Evolutionary conservation across 2,888 invertebrate genomes (phyloP), one percentile per base, ranked within the genome.

Genomic region (Rhagonycha lutea): DNA sequence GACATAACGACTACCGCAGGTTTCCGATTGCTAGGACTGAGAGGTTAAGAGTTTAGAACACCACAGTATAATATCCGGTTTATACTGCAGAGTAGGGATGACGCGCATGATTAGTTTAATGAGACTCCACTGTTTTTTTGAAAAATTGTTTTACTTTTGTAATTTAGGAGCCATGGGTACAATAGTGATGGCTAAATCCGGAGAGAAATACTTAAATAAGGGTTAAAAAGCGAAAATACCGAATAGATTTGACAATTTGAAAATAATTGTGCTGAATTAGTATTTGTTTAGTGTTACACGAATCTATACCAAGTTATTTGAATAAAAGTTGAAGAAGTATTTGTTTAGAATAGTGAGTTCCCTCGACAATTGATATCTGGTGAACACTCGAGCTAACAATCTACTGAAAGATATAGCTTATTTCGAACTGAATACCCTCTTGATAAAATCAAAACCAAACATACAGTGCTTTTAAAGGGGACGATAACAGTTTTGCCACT

Each of bases 361-460:
- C 70, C 73, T 68, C 67, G 69, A 76, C 61, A 70, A 29, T 61
- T 76, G 60, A 60, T 70, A 74, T 76, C 28, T 14, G 24, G 62
- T 65, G 70, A 74, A 71, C 63, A 69, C 68, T 70, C 24, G 63
- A 63, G 47, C 47, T 72, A 72, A 73, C 76, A 76, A 77, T 71
- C 68, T 67, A n/a, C 29, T 77, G 70, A 26, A 69, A 71, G 70
- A 70, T 47, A 47, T 62, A 71, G 77, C 77, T 77, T 77, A 77
- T 72, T 77, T 71, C 61, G 28, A 65, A 71, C 29, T 77, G 75
- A 78, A 75, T 77, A 68, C 78, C 78, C 75, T 70, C 78, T 78
- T 76, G 78, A 76, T 76, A 69, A 78, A 78, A 78, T 78, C 78
- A 75, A 78, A 78, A 78, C 74, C 76, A 74, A 76, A 78, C 73